Evolutionary conservation across 2,888 invertebrate genomes (phyloP), one percentile per base, ranked within the genome.

Genomic region (Clanis bilineata): DNA sequence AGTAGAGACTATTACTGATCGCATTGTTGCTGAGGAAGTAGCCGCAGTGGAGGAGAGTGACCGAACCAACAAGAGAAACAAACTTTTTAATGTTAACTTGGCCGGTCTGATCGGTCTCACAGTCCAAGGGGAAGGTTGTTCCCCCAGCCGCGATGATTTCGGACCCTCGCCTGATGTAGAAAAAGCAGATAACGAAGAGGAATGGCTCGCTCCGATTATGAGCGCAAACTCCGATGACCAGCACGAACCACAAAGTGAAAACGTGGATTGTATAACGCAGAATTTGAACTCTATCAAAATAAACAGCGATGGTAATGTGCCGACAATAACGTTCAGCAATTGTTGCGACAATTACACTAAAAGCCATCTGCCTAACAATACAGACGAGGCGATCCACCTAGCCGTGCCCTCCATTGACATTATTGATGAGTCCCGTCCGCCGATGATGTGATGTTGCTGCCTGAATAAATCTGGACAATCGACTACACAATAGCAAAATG

Each of bases 241-340:
- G 71, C 72, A 71, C 62, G 67, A 77, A 60, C 69, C 78, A 55
- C 79, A 74, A 59, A 72, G 66, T 69, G 82, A 82, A 69, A 67
- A 72, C 69, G 84, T 90, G 64, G 88, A 90, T 55, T 73, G 79
- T 63, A 72, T 92, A 70, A 79, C 83, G 72, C 83, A 85, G 78
- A 83, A 79, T 66, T 75, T 92, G 65, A 74, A 79, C 62, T 75
- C 83, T 39, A 82, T 90, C 45, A 82, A 83, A 75, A 81, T 90
- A 61, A 83, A 88, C 67, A 80, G 80, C 71, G 83, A 90, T 85
- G 86, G 74, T 47, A 85, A 86, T 67, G 82, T 92, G 61, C 92
- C 92, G 47, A 79, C 82, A 63, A 92, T 92, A 85, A 92, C 92
- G 66, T 90, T 91, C 74, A 92, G 90, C 72, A 87, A 91, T 79